Conservation (phyloP, 2,888 invertebrate genomes). For the Tipula helvola region DNA sequence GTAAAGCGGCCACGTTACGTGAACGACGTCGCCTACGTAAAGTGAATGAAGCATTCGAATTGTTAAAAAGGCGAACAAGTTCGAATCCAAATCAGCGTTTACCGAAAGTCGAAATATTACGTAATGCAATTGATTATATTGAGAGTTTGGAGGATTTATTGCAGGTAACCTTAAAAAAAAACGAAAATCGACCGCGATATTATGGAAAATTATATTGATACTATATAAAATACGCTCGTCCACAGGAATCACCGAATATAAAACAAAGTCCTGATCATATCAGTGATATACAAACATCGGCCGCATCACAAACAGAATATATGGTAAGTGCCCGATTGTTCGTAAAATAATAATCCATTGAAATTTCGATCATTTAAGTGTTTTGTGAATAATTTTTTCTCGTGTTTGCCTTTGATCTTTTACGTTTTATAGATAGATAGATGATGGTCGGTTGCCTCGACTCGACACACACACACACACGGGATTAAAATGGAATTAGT, state of each 20-base stretch:
- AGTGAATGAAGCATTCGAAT: conserved; percentile 97
- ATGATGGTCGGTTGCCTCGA: background rate
- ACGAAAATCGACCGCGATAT: no score
- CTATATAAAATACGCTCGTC: background rate
- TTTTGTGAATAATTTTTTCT: background rate
- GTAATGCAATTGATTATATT: conserved; percentile 97
- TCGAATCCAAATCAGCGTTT: conserved; percentile 91
- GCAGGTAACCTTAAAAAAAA: conserved; percentile 35
- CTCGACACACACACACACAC: background rate
- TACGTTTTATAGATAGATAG: background rate
- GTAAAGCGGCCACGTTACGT: conserved; percentile 93
- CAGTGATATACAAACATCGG: conserved; percentile 28
- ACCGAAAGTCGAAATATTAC: conserved; percentile 93
- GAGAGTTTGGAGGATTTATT: conserved; percentile 78
- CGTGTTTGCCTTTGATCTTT: background rate
- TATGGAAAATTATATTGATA: no score
- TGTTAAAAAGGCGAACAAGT: conserved; percentile 81
- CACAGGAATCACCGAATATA: conserved; percentile 30
- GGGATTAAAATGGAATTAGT: background rate
- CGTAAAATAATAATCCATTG: background rate
- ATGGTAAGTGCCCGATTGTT: conserved; percentile 27
- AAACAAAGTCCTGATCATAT: conserved; percentile 29
- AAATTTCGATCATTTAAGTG: background rate
- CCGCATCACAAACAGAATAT: conserved; percentile 32
- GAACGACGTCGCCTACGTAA: conserved; percentile 87